phyloP scores from a whole-genome alignment of 2,888 invertebrate genomes.

The Leucoptera coffeella region DNA sequence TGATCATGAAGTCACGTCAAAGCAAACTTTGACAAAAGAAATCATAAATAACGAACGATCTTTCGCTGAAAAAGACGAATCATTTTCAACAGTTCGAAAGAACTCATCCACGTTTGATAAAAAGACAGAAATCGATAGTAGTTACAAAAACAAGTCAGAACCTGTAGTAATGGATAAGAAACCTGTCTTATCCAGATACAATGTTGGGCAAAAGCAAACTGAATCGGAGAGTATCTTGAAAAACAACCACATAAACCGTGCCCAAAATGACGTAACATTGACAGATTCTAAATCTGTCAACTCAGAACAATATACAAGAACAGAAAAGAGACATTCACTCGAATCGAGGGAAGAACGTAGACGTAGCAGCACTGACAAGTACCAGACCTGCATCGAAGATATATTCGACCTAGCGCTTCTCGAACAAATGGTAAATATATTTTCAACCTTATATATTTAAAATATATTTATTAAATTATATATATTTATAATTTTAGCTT shows the following conservation, averaged over 20 bases:
- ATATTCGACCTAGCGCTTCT: constrained; percentile 65
- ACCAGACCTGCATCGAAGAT: constrained; percentile 60
- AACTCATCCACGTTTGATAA: not conserved
- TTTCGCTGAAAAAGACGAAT: too few relatives aligned
- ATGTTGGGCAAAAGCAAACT: constrained; percentile 19
- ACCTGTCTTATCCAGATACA: constrained; percentile 14
- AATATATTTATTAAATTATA: too few relatives aligned
- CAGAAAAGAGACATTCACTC: not conserved
- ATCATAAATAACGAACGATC: not conserved
- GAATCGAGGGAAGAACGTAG: constrained; percentile 63
- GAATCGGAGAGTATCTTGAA: constrained; percentile 32
- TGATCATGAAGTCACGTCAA: constrained; percentile 15
- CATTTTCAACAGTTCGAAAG: not conserved
- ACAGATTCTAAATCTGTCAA: constrained; percentile 27
- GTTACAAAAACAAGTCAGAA: too few relatives aligned
- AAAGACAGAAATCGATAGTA: too few relatives aligned
- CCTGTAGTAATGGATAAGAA: constrained; percentile 6
- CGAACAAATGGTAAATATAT: constrained; percentile 66
- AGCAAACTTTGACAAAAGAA: constrained; percentile 15
- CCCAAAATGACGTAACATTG: too few relatives aligned
- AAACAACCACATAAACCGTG: too few relatives aligned
- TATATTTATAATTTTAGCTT: too few relatives aligned
- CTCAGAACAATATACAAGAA: constrained; percentile 10
- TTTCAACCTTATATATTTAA: too few relatives aligned
- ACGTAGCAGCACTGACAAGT: constrained; percentile 39